A percentile compares a stretch with the other conserved stretches of the same genome.
These are phyloP conservation scores for Polymixis lichenea DNA, from an alignment of 2,888 invertebrate genomes.

Conservation along the genomic window DNA sequence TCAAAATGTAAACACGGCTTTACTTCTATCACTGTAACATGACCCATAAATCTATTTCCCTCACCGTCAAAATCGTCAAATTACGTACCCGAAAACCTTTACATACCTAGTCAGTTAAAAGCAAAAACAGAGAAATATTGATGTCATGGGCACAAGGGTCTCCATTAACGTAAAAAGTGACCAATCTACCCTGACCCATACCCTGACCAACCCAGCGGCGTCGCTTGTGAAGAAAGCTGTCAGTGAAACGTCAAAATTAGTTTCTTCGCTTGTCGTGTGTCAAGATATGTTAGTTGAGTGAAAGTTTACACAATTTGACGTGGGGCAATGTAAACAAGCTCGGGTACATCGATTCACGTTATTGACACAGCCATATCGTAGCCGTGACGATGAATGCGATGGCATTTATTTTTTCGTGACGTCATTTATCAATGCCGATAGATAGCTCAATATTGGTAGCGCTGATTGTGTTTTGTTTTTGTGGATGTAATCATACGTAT, in stretches of 20 bases:
- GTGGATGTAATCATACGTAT: constrained; percentile 11
- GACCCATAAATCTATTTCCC: constrained; percentile 9
- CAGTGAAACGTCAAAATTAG: neutral
- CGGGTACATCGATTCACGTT: constrained; percentile 41
- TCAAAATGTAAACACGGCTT: neutral
- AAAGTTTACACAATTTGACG: constrained; percentile 60
- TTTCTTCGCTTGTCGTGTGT: constrained; percentile 5
- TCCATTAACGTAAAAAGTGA: constrained; percentile 21
- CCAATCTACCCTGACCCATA: constrained; percentile 28
- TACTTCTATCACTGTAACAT: neutral
- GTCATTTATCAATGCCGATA: constrained; percentile 38
- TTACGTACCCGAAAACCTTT: constrained; percentile 2
- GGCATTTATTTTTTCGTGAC: constrained; percentile 50
- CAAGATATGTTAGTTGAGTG: neutral
- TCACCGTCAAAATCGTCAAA: neutral
- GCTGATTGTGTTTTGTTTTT: constrained; percentile 46
- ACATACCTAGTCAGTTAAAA: constrained; percentile 3
- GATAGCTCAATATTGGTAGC: constrained; percentile 39
- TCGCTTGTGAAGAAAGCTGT: neutral
- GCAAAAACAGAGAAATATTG: constrained; percentile 31
- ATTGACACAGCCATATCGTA: constrained; percentile 59
- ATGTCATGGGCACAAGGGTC: constrained; percentile 31
- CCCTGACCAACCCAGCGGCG: constrained; percentile 12
- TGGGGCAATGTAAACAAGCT: constrained; percentile 51
- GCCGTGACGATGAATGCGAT: constrained; percentile 43